A percentile compares a stretch with the other conserved stretches of the same genome.
phyloP scores from a whole-genome alignment of 2,888 invertebrate species.

The Rotaria macrura region DNA sequence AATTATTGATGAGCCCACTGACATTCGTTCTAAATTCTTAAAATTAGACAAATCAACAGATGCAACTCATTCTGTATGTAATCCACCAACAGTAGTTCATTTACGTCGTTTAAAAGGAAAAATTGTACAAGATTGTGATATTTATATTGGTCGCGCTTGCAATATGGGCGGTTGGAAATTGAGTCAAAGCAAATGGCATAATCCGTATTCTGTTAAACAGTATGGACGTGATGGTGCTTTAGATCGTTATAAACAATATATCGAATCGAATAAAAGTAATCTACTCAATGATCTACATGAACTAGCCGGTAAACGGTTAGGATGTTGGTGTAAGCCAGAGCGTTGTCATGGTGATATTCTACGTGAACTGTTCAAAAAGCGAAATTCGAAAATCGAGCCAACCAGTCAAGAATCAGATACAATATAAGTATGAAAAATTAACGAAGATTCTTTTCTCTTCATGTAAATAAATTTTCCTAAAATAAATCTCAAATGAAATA shows the following conservation, averaged over 20 bases:
- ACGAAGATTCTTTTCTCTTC: too few relatives aligned
- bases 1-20: not conserved
- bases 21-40: not conserved
- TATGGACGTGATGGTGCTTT: constrained; percentile 27
- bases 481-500: too few relatives aligned
- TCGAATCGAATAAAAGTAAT: not conserved
- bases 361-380: constrained; percentile 4
- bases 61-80: not conserved
- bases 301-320: constrained; percentile 26
- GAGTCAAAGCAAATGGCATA: constrained; percentile 24
- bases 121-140: constrained; percentile 18
- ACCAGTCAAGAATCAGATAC: too few relatives aligned
- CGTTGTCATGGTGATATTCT: constrained; percentile 31
- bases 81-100: not conserved
- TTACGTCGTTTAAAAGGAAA: not conserved
- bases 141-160: constrained; percentile 31
- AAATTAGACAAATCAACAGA: not conserved
- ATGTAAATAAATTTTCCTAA: too few relatives aligned
- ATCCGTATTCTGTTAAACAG: constrained; percentile 26
- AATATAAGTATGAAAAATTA: too few relatives aligned
- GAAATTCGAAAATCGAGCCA: too few relatives aligned
- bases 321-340: constrained; percentile 32
- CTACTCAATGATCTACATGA: constrained; percentile 21
- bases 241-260: constrained; percentile 25
- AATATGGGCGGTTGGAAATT: constrained; percentile 23